phyloP scores from a whole-genome alignment of 1,140 invertebrate genomes.

The Phenacoccus solenopsis region DNA sequence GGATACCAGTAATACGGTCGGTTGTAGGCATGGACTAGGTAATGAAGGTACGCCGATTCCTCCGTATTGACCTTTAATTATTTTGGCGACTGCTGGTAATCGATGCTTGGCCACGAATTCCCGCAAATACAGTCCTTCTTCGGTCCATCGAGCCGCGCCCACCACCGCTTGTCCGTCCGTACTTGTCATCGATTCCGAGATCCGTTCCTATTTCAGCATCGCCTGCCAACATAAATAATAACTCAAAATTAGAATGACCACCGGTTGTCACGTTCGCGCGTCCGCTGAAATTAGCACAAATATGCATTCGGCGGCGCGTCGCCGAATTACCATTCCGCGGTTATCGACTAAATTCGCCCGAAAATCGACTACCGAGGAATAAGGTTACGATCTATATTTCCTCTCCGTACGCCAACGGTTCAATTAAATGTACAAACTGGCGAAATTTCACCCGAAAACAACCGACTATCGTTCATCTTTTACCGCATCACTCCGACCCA shows the following conservation, averaged over 20 bases:
- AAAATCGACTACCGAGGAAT: too few relatives aligned
- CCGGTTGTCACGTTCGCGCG: background rate
- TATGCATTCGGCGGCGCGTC: too few relatives aligned
- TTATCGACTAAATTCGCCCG: too few relatives aligned
- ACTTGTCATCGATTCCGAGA: constrained; percentile 48
- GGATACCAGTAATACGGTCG: constrained; percentile 68
- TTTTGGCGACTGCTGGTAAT: constrained; percentile 73
- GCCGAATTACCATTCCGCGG: too few relatives aligned
- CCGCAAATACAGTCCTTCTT: constrained; percentile 60
- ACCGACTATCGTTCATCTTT: too few relatives aligned
- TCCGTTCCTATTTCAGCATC: background rate
- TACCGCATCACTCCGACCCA: too few relatives aligned
- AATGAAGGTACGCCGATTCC: constrained; percentile 73
- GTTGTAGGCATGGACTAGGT: constrained; percentile 66
- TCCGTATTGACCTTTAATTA: constrained; percentile 83
- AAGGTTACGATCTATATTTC: too few relatives aligned
- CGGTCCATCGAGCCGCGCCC: constrained; percentile 69
- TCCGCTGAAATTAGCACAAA: too few relatives aligned
- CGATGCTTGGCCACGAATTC: constrained; percentile 69
- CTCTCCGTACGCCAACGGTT: too few relatives aligned
- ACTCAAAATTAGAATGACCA: background rate
- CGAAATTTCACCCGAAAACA: too few relatives aligned
- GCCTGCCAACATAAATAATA: background rate
- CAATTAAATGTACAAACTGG: too few relatives aligned
- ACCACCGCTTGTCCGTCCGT: constrained; percentile 72